phyloP scores from a whole-genome alignment of 2,888 invertebrate genomes.

The Phania funesta region DNA sequence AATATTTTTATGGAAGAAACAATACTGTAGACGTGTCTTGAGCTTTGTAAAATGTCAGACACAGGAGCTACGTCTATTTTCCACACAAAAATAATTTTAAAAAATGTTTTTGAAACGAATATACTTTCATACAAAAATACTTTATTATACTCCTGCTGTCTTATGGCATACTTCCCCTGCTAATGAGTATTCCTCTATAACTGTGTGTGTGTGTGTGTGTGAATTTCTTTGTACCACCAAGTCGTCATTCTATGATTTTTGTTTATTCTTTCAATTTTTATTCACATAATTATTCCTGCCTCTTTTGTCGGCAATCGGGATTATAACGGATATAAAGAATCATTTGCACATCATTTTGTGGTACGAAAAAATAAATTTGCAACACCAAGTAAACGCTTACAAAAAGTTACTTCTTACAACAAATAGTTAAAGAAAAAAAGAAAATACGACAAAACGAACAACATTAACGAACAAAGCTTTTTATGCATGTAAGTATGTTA shows the following conservation, averaged over 20 bases:
- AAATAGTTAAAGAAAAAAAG: slow-evolving; percentile 1
- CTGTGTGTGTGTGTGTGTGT: not conserved
- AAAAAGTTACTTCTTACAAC: slow-evolving; percentile 9
- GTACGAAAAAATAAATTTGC: slow-evolving; percentile 37
- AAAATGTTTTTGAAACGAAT: too few relatives aligned
- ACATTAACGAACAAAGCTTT: slow-evolving; percentile 30
- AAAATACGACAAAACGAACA: not conserved
- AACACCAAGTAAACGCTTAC: slow-evolving; percentile 13
- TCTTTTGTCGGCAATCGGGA: not conserved
- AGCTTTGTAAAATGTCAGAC: too few relatives aligned
- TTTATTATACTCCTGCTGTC: too few relatives aligned
- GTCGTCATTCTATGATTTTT: not conserved
- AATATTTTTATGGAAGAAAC: too few relatives aligned
- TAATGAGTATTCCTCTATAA: too few relatives aligned
- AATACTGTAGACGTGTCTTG: too few relatives aligned
- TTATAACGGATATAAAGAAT: slow-evolving; percentile 63
- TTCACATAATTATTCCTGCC: not conserved
- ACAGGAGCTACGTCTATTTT: too few relatives aligned
- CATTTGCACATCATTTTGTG: slow-evolving; percentile 67
- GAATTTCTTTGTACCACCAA: not conserved
- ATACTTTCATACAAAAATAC: too few relatives aligned
- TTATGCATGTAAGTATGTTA: not conserved
- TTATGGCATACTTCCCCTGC: too few relatives aligned
- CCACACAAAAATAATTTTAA: too few relatives aligned
- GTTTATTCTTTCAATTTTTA: not conserved